These are phyloP conservation scores for Macrochelys suwanniensis DNA, from an alignment of 2,797 vertebrate species.

Conservation along the genomic window DNA sequence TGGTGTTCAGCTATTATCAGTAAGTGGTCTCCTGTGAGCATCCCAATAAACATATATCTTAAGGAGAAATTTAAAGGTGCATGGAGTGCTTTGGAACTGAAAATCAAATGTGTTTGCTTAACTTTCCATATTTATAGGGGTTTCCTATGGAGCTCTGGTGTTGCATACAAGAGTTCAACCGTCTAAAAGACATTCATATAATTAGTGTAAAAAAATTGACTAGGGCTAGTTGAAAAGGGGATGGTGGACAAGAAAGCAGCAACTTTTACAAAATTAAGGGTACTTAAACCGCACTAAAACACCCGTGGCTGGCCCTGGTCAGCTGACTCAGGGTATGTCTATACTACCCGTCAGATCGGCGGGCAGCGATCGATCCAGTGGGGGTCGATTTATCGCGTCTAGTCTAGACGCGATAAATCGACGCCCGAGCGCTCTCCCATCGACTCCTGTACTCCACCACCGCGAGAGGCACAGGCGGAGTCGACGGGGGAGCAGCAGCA, in stretches of 20 bases:
- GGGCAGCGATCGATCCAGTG: too few species aligned
- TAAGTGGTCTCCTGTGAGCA: background rate
- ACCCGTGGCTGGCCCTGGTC: too few species aligned
- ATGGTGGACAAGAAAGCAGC: background rate
- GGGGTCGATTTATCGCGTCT: too few species aligned
- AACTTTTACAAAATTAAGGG: background rate
- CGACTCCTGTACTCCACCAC: too few species aligned
- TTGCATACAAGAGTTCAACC: background rate
- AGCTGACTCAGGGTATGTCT: background rate
- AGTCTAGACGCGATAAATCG: too few species aligned
- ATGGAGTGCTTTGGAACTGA: background rate
- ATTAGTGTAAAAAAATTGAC: background rate
- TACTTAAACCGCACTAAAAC: background rate
- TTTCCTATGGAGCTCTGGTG: accelerated
- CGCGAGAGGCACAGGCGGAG: too few species aligned
- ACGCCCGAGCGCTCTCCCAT: too few species aligned
- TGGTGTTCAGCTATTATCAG: background rate
- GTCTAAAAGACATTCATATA: accelerated
- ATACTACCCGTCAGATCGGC: too few species aligned
- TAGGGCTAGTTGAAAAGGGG: background rate
- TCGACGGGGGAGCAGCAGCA: too few species aligned
- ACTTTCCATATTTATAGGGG: background rate
- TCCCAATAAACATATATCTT: background rate
- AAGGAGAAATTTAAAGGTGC: background rate
- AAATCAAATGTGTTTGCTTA: background rate